A percentile compares a stretch with the other conserved stretches of the same genome.
Conservation (phyloP, 1,140 invertebrate genomes). For the Heliothis virescens region DNA sequence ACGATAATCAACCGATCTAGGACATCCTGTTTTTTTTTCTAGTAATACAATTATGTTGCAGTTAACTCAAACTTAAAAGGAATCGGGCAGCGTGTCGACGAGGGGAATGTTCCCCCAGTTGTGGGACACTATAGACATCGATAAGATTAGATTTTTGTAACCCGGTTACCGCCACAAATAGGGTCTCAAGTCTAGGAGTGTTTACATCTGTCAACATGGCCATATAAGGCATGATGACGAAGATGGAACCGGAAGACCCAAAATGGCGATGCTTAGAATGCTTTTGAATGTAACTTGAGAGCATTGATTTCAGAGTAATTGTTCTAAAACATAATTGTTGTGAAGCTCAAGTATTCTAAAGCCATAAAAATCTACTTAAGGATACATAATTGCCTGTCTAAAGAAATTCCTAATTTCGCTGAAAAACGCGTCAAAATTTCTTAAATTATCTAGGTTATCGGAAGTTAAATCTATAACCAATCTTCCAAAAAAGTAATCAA, state of each 20-base stretch:
- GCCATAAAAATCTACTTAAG: too few species aligned
- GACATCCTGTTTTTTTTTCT: conserved; percentile 33
- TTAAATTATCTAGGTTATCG: neutral
- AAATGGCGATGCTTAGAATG: neutral
- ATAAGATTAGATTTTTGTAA: conserved; percentile 38
- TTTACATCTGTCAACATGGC: neutral
- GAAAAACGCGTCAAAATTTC: too few species aligned
- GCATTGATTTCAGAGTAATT: too few species aligned
- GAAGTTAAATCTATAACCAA: neutral
- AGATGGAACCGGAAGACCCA: neutral
- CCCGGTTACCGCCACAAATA: neutral
- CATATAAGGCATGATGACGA: neutral
- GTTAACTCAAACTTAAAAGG: conserved; percentile 22
- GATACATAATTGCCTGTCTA: too few species aligned
- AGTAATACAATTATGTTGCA: conserved; percentile 21
- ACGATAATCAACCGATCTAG: conserved; percentile 18
- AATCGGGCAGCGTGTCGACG: conserved; percentile 22
- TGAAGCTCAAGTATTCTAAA: too few species aligned
- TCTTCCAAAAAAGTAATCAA: neutral
- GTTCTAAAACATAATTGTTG: too few species aligned
- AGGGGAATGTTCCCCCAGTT: neutral
- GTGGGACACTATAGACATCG: conserved; percentile 6
- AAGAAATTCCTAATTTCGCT: too few species aligned
- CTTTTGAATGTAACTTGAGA: neutral
- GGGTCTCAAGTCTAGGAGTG: neutral